A percentile compares a stretch with the other conserved stretches of the same genome.
Conservation (phyloP, 2,888 invertebrate species). For the Clepsis dumicolana region DNA sequence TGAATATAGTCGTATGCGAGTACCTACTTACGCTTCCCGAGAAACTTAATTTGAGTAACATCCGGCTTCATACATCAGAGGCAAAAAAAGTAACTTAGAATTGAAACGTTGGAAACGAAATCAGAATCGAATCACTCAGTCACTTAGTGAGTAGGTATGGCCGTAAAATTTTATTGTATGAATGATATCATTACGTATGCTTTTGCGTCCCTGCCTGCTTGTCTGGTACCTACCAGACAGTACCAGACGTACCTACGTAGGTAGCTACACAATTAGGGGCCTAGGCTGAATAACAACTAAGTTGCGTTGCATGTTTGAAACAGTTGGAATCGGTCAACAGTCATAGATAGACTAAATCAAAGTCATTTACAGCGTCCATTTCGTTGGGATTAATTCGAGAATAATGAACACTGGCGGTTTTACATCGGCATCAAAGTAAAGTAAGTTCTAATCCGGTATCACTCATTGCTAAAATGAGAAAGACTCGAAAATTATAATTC, state of each 20-base stretch:
- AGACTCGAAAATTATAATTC: too few species aligned
- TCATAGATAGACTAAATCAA: not conserved
- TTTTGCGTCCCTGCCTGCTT: not conserved
- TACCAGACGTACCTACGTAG: not conserved
- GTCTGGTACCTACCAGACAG: too few species aligned
- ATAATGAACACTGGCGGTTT: too few species aligned
- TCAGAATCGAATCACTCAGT: not conserved
- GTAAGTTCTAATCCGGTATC: too few species aligned
- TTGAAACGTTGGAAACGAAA: not conserved
- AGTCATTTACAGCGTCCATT: too few species aligned
- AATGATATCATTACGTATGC: not conserved
- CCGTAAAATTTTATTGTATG: not conserved
- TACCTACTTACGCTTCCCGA: slow-evolving; percentile 17
- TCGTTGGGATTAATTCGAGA: too few species aligned
- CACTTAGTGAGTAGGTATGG: not conserved
- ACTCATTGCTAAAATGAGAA: too few species aligned
- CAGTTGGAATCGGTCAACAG: not conserved
- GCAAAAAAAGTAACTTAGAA: slow-evolving; percentile 2
- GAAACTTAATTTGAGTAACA: slow-evolving; percentile 22
- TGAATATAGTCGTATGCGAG: slow-evolving; percentile 7
- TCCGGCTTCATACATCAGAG: slow-evolving; percentile 10
- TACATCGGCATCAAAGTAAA: too few species aligned
- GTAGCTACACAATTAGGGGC: not conserved
- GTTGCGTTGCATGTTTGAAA: not conserved
- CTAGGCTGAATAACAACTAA: not conserved